Base-by-base conservation (phyloP, 2,113 vertebrate genomes). In the Hydrochoerus hydrochaeris region DNA sequence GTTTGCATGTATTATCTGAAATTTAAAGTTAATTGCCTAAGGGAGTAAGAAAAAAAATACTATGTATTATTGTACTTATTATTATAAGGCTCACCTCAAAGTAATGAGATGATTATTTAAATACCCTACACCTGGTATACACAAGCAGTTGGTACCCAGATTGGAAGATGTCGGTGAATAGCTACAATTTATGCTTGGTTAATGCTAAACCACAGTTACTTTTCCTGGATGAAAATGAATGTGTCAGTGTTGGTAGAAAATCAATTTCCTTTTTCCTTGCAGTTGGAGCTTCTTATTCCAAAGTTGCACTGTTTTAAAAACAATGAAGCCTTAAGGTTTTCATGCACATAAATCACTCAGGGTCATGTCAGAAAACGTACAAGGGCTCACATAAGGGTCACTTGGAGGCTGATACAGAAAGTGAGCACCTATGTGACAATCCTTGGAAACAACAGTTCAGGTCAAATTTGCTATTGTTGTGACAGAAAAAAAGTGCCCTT, bases 11-110 rank as follows among this genome's bases (percentile, higher is more conserved):
- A 69, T 92, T 93, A 94, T 28, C 49, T 95, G 7, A 82, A 89
- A 35, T 19, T 95, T 94, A 94, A 86, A 96, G 96, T 80, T 85
- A 97, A 97, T 86, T 78, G 65, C 58, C 58, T 94, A 90, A 60
- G 22, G 81, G 85, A 97, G 60, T 73, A 63, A 38, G 49, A 62
- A 69, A 82, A 82, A 91, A 93, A 81, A 73, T 73, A 44, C 44
- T 46, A 95, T 85, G 41, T 95, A 81, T 49, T 49, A 49, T 5
- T 49, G 46, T 52, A 52, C 49, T 52, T 44, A 88, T 92, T 94
- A 94, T 73, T 62, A 54, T 90, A 96, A 97, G 60, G n/a, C 22
- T 58, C 26, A 85, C n/a, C 95, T 96, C 92, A 92, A 91, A 93
- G 62, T 95, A 97, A 94, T 58, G 90, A 90, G 41, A 92, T 90